These are phyloP conservation scores for Zygogramma bicolorata DNA, from an alignment of 2,888 invertebrate genomes.

Conservation along the genomic window DNA sequence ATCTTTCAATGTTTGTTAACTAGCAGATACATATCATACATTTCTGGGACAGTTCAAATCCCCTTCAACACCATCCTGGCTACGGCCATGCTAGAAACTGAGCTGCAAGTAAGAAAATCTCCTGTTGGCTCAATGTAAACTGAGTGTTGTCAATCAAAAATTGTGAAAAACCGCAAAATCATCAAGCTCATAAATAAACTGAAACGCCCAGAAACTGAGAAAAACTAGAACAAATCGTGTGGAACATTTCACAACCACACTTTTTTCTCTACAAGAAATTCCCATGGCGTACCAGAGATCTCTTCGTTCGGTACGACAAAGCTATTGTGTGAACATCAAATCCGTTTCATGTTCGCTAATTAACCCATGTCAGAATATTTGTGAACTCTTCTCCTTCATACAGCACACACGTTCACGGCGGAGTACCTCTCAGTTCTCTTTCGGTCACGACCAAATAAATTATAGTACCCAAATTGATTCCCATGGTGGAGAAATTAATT, in stretches of 20 bases:
- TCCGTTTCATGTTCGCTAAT: conserved; percentile 50
- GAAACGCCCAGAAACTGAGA: too few species aligned
- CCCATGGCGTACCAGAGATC: conserved; percentile 1
- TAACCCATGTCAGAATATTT: conserved; percentile 51
- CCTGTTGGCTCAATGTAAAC: too few species aligned
- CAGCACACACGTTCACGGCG: conserved; percentile 41
- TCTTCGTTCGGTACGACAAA: conserved; percentile 21
- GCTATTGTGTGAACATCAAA: conserved; percentile 39
- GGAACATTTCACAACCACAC: background rate
- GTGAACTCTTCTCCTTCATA: conserved; percentile 39
- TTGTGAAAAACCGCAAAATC: too few species aligned
- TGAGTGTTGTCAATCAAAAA: too few species aligned
- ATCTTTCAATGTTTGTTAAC: too few species aligned
- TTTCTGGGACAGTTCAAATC: too few species aligned
- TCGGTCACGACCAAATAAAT: conserved; percentile 54
- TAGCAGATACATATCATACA: too few species aligned
- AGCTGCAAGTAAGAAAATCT: too few species aligned
- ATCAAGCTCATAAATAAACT: too few species aligned
- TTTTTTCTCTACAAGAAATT: background rate
- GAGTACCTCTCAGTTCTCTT: conserved; percentile 33
- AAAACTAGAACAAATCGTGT: too few species aligned
- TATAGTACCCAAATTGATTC: conserved; percentile 56
- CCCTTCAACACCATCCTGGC: too few species aligned
- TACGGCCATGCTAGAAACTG: too few species aligned
- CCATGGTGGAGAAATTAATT: conserved; percentile 54